Base-by-base conservation (phyloP, 2,797 vertebrate species). In the Crenuchus spilurus region DNA sequence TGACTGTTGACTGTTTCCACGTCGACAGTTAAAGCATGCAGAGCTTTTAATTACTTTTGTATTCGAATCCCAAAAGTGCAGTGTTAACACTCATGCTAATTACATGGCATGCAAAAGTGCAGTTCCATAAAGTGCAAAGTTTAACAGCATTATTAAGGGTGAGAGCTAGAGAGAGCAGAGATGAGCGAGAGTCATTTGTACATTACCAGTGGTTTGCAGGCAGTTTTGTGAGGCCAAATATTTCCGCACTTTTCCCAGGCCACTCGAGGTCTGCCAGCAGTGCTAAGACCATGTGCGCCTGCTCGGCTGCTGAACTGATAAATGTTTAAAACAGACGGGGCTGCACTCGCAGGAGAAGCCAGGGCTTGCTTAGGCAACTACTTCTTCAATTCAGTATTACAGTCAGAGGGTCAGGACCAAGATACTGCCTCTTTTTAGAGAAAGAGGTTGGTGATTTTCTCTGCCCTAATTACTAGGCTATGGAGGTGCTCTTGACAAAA, bases 401-500 rank as follows among this genome's bases (percentile, higher is more conserved):
- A 2, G 42, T 0, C 44, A 67, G 61, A 74, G 82, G 71, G 79
- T 79, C 55, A 79, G 64, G 79, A 75, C 76, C 62, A 48, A 75
- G 70, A 74, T 74, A 79, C 66, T 77, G 76, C 87, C 75, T 78
- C 67, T 76, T 79, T 83, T 69, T 20, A 54, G 81, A 78, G 68
- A 75, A 82, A 44, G 68, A 79, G 68, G 48, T 80, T 30, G 44
- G 76, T 79, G 67, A 81, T 84, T 83, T 84, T 63, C 76, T 73
- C 83, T 75, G 83, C 80, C 80, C 80, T 90, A 91, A 90, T 88
- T 89, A 87, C 82, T 82, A 81, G 81, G 68, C 65, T 57, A 57
- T 22, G 30, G 70, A 60, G 37, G 58, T 55, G 37, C 69, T 69
- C 57, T 85, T 75, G 77, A 66, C 49, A 80, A 76, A 79, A 72